Base-by-base conservation (phyloP, 2,888 invertebrate species). In the Xestia rhomboidea region DNA sequence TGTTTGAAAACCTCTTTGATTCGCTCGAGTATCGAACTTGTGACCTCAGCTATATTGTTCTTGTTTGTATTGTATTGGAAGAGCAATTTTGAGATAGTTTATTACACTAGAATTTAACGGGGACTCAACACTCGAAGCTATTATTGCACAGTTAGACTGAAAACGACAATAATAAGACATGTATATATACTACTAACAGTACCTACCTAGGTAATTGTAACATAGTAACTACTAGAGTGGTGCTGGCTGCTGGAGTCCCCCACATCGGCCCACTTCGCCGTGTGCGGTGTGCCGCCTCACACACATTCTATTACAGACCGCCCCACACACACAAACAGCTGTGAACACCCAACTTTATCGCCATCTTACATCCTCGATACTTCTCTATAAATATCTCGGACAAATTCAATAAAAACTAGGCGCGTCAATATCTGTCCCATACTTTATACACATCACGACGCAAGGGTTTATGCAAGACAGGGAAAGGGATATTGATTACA, bases 381-480 rank as follows among this genome's bases (percentile, higher is more conserved):
- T 77, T 68, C 69, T 68, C 81, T 84, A 76, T 84, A 87, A 79
- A 88, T 73, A 79, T 82, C 73, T 70, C 64, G 71, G 73, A 83
- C 69, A 49, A 60, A 73, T 77, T 77, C 64, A 76, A 78, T 84
- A 81, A 80, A 84, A 86, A 66, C 72, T 69, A 63, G 69, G 30
- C 63, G 73, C 66, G 67, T 74, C 76, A 63, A 76, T 83, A 79
- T 73, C 76, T 69, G 82, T 71, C 75, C 44, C 83, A 49, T 34
- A 71, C 51, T 18, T 70, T 38, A 67, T 41, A 73, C 54, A 54
- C 30, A 64, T 75, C 57, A 21, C 44, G 34, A 27, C 46, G 51
- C 49, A 38, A 38, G 30, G 30, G 60, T 18, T 63, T 49, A 21
- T 34, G 24, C 68, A 15, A 49, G 41, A 64, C 27, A 68, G 72